Evolutionary conservation across 2,113 vertebrate species (phyloP).

Genomic region (Camelus dromedarius): DNA sequence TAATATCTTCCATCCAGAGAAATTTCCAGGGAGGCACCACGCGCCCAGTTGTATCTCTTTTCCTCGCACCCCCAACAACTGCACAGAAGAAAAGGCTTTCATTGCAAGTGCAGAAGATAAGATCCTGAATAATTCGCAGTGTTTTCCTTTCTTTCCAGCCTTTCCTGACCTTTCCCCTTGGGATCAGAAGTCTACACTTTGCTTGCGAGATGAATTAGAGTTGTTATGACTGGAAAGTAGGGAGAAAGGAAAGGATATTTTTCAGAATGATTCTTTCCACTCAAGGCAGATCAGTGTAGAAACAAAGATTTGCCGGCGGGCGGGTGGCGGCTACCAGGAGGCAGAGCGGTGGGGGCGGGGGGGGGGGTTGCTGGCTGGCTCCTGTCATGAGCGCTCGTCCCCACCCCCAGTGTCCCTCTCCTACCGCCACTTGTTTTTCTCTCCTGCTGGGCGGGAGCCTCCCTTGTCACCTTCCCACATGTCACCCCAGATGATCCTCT

Average conservation of each 20-base stretch:
- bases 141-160: conserved; percentile 39
- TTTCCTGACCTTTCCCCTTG: conserved; percentile 72
- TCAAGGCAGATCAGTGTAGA: not conserved
- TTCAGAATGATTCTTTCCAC: conserved; percentile 61
- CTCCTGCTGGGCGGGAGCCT: not conserved
- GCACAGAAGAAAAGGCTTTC: not conserved
- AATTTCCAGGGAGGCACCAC: not conserved
- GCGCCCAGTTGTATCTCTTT: not conserved
- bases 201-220: conserved; percentile 29
- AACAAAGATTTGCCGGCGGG: not conserved
- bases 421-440: not conserved
- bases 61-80: not conserved
- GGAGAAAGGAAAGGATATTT: conserved; percentile 55
- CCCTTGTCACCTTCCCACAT: not conserved
- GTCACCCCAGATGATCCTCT: not conserved
- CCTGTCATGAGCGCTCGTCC: not conserved
- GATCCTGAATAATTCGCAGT: conserved; percentile 50
- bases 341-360: not conserved
- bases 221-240: conserved; percentile 68
- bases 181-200: conserved; percentile 47
- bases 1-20: not conserved
- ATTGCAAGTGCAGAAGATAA: not conserved
- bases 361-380: not conserved
- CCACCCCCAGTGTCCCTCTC: not conserved
- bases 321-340: not conserved